Base-by-base conservation (phyloP, 30 jellyfish, hydroid and myxozoan species). In the Phacellophora camtschatica region DNA sequence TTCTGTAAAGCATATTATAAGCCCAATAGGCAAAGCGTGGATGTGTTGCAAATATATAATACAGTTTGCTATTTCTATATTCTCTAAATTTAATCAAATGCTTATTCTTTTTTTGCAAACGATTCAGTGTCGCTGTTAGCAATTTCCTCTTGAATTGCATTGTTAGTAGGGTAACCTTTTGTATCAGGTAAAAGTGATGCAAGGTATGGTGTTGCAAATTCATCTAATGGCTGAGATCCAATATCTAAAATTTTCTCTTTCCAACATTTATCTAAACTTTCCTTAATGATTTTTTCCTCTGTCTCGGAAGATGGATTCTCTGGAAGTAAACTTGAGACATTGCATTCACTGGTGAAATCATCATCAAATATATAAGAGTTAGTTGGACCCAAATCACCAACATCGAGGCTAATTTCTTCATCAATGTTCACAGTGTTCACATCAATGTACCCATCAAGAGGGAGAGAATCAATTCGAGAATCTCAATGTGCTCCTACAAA, bases 21-120 rank as follows among this genome's bases (percentile, higher is more conserved):
- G 82, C 82, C 82, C 73, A 68, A 41, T 68, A 68, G 13, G 35
- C 12, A 68, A 68, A 42, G 11, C 83, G 39, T 16, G 72, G 83
- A 77, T 69, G 83, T 23, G 74, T 10, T 13, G 83, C 39, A 69
- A 1, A 69, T 20, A 77, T 32, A 20, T 69, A 69, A 16, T 2
- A 11, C 9, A 6, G 41, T 36, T 7, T 39, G 5, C 42, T 16
- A 45, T 36, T n/a, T n/a, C 10, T 45, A 2, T 9, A 4, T n/a
- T 69, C 83, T 2, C 78, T 77, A 69, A 69, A 69, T 42, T 69
- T 4, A 4, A 36, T 11, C 74, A 69, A 36, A 45, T 69, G 83
- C 43, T 22, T 54, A 7, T 43, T 16, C 18, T 71, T 29, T 61
- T 25, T 61, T 32, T 13, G 16, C 5, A 9, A 18, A 24, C 22